These are phyloP conservation scores for Drosophila pseudotakahashii DNA, from an alignment of 2,888 invertebrate genomes.

Conservation along the genomic window DNA sequence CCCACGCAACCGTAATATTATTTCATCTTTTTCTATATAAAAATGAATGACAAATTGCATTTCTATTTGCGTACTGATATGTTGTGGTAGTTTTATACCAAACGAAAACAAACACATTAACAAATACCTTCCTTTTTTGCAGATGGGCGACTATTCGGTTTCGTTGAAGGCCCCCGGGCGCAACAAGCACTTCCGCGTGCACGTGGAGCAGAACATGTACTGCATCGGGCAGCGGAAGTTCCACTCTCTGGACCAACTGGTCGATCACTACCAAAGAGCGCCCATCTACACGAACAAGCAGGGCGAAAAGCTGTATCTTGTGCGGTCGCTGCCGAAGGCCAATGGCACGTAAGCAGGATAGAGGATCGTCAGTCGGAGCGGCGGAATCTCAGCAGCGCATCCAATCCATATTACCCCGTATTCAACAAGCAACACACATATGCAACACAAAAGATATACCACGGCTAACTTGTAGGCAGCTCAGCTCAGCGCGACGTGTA, in stretches of 20 bases:
- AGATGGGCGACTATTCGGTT: constrained; percentile 99
- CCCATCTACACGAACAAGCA: constrained; percentile 99
- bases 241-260: constrained; percentile 96
- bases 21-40: background rate
- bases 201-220: constrained; percentile 95
- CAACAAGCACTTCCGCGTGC: constrained; percentile 99
- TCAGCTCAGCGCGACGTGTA: constrained; percentile 52
- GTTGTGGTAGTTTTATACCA: background rate
- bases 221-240: constrained; percentile 99
- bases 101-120: background rate
- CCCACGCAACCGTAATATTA: background rate
- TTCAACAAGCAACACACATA: constrained; percentile 50
- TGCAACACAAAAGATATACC: constrained; percentile 67
- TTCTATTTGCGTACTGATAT: background rate
- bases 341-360: constrained; percentile 83
- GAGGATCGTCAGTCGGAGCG: background rate
- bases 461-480: constrained; percentile 52
- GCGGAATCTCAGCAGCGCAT: constrained; percentile 37
- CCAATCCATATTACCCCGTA: constrained; percentile 60
- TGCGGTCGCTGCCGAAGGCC: constrained; percentile 93
- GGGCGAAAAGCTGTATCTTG: constrained; percentile 98
- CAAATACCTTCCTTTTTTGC: constrained; percentile 69
- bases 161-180: constrained; percentile 98
- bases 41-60: too few relatives aligned
- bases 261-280: constrained; percentile 99